Conservation (phyloP, 2,113 vertebrate genomes). For the Passer montanus region DNA sequence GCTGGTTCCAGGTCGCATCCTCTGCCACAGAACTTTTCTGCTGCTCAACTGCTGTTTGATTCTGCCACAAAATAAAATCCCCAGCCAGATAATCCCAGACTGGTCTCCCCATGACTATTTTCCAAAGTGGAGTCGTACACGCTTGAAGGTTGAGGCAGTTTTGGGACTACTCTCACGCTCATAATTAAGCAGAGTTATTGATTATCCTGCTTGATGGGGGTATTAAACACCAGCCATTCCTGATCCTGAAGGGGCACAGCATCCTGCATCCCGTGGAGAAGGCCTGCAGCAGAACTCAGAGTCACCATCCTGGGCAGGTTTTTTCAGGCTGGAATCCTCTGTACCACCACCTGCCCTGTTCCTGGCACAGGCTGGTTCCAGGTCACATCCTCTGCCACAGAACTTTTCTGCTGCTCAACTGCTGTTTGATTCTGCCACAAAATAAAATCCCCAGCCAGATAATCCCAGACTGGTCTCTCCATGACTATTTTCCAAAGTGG, state of each 20-base stretch:
- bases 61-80: not conserved
- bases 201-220: not conserved
- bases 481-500: not conserved
- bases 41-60: not conserved
- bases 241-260: not conserved
- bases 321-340: not conserved
- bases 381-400: not conserved
- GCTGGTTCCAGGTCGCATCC: not conserved
- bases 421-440: not conserved
- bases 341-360: not conserved
- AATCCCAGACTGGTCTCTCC: not conserved
- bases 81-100: not conserved
- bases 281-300: not conserved
- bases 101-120: not conserved
- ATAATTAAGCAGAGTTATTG: not conserved
- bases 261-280: not conserved
- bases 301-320: not conserved
- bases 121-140: not conserved
- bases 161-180: not conserved
- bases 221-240: not conserved
- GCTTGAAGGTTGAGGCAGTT: not conserved
- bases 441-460: not conserved
- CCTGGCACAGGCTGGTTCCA: not conserved
- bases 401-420: not conserved
- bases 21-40: not conserved